phyloP scores from a whole-genome alignment of 1,140 invertebrate species.

The Drosophila nebulosa region DNA sequence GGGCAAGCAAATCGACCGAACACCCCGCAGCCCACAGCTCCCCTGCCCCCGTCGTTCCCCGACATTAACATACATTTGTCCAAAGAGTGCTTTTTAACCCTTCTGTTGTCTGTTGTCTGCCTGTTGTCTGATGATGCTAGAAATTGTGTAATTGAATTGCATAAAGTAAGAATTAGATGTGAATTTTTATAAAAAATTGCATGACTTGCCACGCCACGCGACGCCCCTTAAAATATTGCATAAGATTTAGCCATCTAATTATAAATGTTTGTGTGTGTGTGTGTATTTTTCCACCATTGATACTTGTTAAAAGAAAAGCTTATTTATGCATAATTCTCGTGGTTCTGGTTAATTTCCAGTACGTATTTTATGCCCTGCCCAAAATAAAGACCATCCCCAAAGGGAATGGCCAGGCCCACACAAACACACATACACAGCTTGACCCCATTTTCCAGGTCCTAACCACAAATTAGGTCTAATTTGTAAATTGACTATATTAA shows the following conservation, averaged over 20 bases:
- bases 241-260: neutral
- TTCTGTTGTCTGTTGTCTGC: conserved; percentile 7
- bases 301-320: no score
- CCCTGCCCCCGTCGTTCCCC: neutral
- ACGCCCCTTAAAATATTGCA: neutral
- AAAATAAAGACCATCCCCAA: neutral
- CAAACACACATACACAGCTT: conserved; percentile 19
- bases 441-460: conserved; percentile 46
- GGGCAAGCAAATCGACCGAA: neutral
- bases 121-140: neutral
- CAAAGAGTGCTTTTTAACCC: conserved; percentile 19
- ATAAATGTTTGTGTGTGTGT: neutral
- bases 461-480: conserved; percentile 48
- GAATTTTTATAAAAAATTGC: neutral
- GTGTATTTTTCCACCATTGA: no score
- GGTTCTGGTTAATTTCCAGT: no score
- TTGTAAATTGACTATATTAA: conserved; percentile 53
- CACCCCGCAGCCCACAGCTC: neutral
- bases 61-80: conserved; percentile 51
- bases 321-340: no score
- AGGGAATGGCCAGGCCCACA: neutral
- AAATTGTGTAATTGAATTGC: conserved; percentile 32
- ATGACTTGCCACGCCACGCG: neutral
- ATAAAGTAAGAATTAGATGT: conserved; percentile 25
- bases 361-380: neutral